These are phyloP conservation scores for Drosophila recens DNA, from an alignment of 2,888 invertebrate genomes.

Conservation along the genomic window DNA sequence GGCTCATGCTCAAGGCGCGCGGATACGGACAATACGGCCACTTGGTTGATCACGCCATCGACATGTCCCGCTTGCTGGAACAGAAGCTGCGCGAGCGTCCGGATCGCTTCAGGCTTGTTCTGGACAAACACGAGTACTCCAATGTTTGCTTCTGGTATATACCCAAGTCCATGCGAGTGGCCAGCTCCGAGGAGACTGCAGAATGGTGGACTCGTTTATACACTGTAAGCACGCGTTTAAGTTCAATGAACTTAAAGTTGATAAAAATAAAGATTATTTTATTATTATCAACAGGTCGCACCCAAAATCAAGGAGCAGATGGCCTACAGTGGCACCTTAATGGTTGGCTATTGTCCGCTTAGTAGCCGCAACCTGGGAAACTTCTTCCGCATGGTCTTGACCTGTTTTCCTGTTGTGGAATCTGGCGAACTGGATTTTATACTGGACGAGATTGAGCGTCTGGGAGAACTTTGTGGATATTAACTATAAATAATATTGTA, in stretches of 20 bases:
- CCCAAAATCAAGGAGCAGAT: slow-evolving; percentile 90
- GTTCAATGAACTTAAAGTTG: neutral
- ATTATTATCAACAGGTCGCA: slow-evolving; percentile 85
- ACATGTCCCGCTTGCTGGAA: slow-evolving; percentile 87
- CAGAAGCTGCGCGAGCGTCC: slow-evolving; percentile 86
- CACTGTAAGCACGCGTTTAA: slow-evolving; percentile 67
- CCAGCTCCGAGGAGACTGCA: slow-evolving; percentile 78
- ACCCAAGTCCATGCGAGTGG: slow-evolving; percentile 86
- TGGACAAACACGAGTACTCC: slow-evolving; percentile 89
- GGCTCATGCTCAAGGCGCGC: slow-evolving; percentile 96
- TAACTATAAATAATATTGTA: neutral
- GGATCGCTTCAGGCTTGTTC: slow-evolving; percentile 87
- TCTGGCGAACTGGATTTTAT: slow-evolving; percentile 88
- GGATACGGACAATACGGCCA: slow-evolving; percentile 88
- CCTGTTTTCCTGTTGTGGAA: slow-evolving; percentile 89
- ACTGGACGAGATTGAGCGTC: slow-evolving; percentile 88
- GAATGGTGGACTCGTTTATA: slow-evolving; percentile 87
- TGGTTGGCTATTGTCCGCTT: slow-evolving; percentile 92
- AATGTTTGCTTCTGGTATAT: slow-evolving; percentile 97
- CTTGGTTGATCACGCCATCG: slow-evolving; percentile 89
- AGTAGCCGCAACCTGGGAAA: slow-evolving; percentile 88
- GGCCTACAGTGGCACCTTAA: slow-evolving; percentile 88
- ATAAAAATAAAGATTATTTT: neutral
- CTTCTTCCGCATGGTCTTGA: slow-evolving; percentile 91
- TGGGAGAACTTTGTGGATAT: slow-evolving; percentile 84